Evolutionary conservation across 2,888 invertebrate genomes (phyloP).

Genomic region (Cerceris ruficornis): DNA sequence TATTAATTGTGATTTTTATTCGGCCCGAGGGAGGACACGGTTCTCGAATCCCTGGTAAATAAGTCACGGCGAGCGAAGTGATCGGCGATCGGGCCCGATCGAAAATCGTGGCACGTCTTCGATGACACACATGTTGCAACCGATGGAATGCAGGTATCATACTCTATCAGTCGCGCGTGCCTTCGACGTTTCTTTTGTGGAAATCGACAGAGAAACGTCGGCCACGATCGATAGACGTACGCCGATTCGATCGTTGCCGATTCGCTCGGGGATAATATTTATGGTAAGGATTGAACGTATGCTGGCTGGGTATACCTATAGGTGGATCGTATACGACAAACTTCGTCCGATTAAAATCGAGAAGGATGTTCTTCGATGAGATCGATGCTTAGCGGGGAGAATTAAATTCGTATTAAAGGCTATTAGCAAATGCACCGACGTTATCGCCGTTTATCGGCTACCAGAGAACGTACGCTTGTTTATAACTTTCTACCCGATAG

Average conservation of each 20-base stretch:
- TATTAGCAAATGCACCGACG: slow-evolving; percentile 16
- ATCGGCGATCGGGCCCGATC: slow-evolving; percentile 42
- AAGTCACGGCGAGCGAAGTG: slow-evolving; percentile 59
- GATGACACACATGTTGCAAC: slow-evolving; percentile 81
- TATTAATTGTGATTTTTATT: slow-evolving; percentile 49
- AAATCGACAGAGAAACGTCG: slow-evolving; percentile 55
- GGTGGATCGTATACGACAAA: too few relatives aligned
- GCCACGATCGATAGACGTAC: slow-evolving; percentile 8
- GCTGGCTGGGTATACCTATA: too few relatives aligned
- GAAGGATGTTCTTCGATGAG: neutral
- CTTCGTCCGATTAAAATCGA: too few relatives aligned
- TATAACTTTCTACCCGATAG: slow-evolving; percentile 38
- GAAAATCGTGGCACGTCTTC: slow-evolving; percentile 79
- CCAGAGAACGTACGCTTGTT: slow-evolving; percentile 13
- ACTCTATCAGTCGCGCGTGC: slow-evolving; percentile 62
- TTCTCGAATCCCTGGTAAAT: slow-evolving; percentile 65
- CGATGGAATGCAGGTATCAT: slow-evolving; percentile 76
- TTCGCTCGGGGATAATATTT: neutral
- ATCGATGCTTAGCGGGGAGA: slow-evolving; percentile 7
- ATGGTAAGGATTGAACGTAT: too few relatives aligned
- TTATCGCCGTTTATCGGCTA: slow-evolving; percentile 20
- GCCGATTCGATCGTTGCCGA: slow-evolving; percentile 30
- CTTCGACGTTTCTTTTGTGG: slow-evolving; percentile 61
- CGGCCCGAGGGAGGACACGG: slow-evolving; percentile 34
- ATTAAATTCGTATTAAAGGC: slow-evolving; percentile 16